These are phyloP conservation scores for Gouania willdenowi DNA, from an alignment of 2,797 vertebrate species.

Conservation along the genomic window DNA sequence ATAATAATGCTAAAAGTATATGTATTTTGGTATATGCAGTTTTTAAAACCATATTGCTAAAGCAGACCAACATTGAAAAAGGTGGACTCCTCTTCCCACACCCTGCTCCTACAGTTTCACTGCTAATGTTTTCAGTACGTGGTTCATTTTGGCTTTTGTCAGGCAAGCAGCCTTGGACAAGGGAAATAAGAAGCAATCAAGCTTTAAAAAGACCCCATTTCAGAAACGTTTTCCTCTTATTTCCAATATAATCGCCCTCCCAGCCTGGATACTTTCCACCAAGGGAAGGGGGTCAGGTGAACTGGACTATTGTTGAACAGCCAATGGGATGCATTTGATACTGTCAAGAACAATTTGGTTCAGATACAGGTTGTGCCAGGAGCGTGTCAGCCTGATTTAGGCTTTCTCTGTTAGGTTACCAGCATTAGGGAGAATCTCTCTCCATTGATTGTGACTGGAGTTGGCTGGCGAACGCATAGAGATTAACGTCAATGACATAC, in stretches of 20 bases:
- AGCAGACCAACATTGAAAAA: no score
- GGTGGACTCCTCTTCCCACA: no score
- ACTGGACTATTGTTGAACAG: conserved; percentile 41
- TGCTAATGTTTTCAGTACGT: background rate
- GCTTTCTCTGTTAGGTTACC: conserved; percentile 35
- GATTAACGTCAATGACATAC: conserved; percentile 32
- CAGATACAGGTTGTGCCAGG: conserved; percentile 46
- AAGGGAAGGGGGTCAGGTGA: conserved; percentile 52
- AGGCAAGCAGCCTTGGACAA: background rate
- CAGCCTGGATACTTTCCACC: conserved; percentile 6
- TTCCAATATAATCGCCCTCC: conserved; percentile 10
- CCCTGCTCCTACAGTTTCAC: no score
- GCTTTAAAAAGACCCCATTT: conserved; percentile 9
- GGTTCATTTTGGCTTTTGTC: background rate
- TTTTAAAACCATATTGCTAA: no score
- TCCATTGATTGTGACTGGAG: conserved; percentile 46
- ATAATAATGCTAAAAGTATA: no score
- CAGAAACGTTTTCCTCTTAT: conserved; percentile 3
- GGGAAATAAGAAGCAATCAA: conserved; percentile 4
- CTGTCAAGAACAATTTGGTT: conserved; percentile 66
- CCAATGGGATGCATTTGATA: conserved; percentile 66
- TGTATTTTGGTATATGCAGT: no score
- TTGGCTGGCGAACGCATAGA: conserved; percentile 37
- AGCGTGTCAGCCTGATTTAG: conserved; percentile 63
- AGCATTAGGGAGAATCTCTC: conserved; percentile 32